Evolutionary conservation across 2,888 invertebrate genomes (phyloP), one percentile per base, ranked within the genome.

Genomic region (Emesis russula): DNA sequence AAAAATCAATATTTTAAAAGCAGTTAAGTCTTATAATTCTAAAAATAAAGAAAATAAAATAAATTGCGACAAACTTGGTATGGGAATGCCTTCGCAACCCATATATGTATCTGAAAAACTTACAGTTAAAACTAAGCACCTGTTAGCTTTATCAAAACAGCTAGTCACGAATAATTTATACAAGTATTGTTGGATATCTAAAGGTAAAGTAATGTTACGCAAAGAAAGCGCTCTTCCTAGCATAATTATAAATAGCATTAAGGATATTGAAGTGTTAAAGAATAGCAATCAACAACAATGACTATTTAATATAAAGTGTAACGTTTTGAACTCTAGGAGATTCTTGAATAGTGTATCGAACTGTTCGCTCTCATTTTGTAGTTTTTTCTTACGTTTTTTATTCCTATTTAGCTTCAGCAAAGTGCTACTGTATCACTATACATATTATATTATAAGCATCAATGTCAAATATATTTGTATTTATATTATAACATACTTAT

Each of bases 81-180:
- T n/a, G n/a, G n/a, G 2, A 6, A n/a, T 53, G 53, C 53, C n/a
- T 5, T 53, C 18, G 2, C 53, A 53, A 18, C 53, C 7, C n/a
- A 63, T 74, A 25, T 78, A 41, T 86, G 81, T 87, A 53, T 76
- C 86, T 18, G 82, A 85, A 77, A 88, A 78, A 81, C 79, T 89
- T 76, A 78, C 81, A 80, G 81, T 71, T 48, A 71, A 76, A 25
- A 11, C 44, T 31, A 63, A 53, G 71, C 31, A 38, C n/a, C 31
- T 73, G 48, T 71, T 70, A 71, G 75, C 86, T 68, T 83, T 87
- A 71, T 71, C 71, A 31, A 38, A 71, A 25, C 48, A 80, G 7
- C 48, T 73, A 13, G 38, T 58, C 7, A 5, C 11, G n/a, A 18
- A 71, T 7, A 58, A 58, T 58, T 5, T 63, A 25, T 74, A 25